Conservation (phyloP, 1,140 invertebrate species). For the Antheraea pernyi region DNA sequence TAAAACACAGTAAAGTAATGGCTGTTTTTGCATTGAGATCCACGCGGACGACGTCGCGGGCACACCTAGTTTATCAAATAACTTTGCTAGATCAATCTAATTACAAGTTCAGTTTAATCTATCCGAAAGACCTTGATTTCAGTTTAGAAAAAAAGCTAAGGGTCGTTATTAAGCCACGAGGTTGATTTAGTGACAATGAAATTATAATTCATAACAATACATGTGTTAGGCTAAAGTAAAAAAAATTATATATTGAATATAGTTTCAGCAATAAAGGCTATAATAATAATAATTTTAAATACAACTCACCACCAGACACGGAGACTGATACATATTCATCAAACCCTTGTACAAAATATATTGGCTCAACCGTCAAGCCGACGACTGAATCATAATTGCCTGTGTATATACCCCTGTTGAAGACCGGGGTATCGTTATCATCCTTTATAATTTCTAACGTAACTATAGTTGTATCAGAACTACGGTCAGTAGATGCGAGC, state of each 20-base stretch:
- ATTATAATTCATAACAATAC: no score
- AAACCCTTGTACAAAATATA: constrained; percentile 40
- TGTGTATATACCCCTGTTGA: constrained; percentile 34
- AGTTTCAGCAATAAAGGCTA: no score
- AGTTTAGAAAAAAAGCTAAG: no score
- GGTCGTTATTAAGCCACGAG: no score
- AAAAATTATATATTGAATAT: no score
- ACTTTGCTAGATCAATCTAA: background rate
- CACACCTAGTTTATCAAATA: no score
- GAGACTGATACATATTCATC: constrained; percentile 32
- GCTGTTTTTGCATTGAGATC: no score
- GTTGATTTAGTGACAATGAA: no score
- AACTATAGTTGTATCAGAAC: constrained; percentile 30
- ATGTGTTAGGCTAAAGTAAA: no score
- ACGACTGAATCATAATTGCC: constrained; percentile 30
- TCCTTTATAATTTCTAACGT: constrained; percentile 48
- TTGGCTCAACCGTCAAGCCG: constrained; percentile 31
- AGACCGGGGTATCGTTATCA: constrained; percentile 41
- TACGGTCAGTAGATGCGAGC: constrained; percentile 31
- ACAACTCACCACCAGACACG: constrained; percentile 40
- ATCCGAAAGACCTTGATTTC: background rate
- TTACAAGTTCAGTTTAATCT: background rate
- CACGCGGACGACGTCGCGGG: no score
- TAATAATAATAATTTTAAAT: no score
- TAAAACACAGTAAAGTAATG: no score